Base-by-base conservation (phyloP, 2,888 invertebrate genomes). In the Xylota sylvarum region DNA sequence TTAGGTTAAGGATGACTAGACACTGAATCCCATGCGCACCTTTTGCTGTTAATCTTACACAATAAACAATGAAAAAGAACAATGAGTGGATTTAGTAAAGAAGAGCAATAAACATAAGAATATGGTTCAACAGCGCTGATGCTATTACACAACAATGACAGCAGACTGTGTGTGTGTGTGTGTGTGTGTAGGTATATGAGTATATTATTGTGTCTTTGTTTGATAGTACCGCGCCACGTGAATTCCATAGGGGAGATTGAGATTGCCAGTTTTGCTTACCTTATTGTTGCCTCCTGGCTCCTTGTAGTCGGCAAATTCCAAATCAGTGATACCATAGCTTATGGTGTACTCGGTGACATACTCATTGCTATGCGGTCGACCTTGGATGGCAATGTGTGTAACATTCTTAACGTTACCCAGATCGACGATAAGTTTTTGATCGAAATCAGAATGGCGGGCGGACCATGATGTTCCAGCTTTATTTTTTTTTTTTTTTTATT, bases 341-440 rank as follows among this genome's bases (percentile, higher is more conserved):
- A 99, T 96, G 91, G 96, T 96, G 93, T 97, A 99, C 93, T 99
- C 98, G 93, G 96, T 96, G 78, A 99, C 97, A 93, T 95, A 99
- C 93, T 99, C 98, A 90, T 96, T 95, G 87, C 97, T 96, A 91
- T 97, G 97, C 2, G 97, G 96, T 77, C 98, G 95, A 88, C 99
- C 99, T 92, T 97, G 97, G 30, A 98, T 97, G 88, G 96, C 96
- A 80, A 98, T 96, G 88, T 96, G 94, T 43, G 98, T 98, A 89
- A 99, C 94, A 93, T 98, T 98, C 95, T 96, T 97, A 89, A 97
- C 95, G 90, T 94, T 94, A 83, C 97, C 97, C 93, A 99, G 94
- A 93, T 99, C 98, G 91, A 99, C 94, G 88, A 96, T 96, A 89
- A 99, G 94, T 93, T 96, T 96, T 93, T 99, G 99, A 92, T 96